phyloP scores from a whole-genome alignment of 2,113 vertebrate species.

The Petromus typicus region DNA sequence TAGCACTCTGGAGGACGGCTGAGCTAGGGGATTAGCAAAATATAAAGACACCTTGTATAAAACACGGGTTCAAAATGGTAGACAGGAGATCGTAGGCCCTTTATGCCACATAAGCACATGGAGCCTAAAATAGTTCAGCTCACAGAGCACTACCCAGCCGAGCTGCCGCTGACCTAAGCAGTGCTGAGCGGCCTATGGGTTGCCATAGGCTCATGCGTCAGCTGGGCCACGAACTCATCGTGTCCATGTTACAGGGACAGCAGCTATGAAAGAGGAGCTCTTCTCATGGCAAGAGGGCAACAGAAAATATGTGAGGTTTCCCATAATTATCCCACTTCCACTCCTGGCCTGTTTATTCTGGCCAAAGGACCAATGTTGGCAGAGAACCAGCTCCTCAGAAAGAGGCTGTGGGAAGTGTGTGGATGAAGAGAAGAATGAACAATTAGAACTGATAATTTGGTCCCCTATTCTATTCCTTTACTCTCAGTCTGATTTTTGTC shows the following conservation, averaged over 20 bases:
- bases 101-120: conserved; percentile 52
- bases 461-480: neutral
- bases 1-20: conserved; percentile 17
- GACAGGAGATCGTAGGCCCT: conserved; percentile 63
- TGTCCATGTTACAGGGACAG: neutral
- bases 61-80: conserved; percentile 50
- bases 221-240: neutral
- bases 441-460: neutral
- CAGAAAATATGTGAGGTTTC: neutral
- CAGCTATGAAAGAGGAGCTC: neutral
- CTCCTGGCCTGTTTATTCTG: neutral
- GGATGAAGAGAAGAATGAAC: neutral
- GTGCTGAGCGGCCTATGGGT: neutral
- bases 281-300: neutral
- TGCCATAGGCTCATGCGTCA: neutral
- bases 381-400: neutral
- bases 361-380: neutral
- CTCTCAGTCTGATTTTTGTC: neutral
- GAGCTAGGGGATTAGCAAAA: conserved; percentile 49
- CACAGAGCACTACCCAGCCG: neutral
- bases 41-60: conserved; percentile 52
- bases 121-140: conserved; percentile 36
- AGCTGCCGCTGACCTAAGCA: conserved; percentile 54
- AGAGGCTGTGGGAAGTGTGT: neutral
- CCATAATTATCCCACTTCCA: neutral